These are phyloP conservation scores for Macrosiphum euphorbiae DNA, from an alignment of 2,888 invertebrate species.

Conservation along the genomic window DNA sequence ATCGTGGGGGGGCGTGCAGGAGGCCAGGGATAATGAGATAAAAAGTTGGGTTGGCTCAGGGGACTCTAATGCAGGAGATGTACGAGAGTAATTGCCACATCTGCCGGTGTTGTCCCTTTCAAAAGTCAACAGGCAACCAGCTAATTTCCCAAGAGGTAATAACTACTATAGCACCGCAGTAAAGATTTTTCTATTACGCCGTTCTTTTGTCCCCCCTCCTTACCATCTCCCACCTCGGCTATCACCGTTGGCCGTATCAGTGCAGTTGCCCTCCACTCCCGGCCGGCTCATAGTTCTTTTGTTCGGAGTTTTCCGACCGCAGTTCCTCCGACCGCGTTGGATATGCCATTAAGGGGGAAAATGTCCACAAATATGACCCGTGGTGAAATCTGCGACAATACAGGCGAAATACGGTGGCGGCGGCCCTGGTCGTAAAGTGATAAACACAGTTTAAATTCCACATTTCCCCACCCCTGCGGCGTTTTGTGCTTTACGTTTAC, in stretches of 20 bases:
- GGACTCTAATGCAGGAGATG: constrained; percentile 57
- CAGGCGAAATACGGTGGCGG: background rate
- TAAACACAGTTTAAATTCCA: constrained; percentile 54
- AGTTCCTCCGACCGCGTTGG: constrained; percentile 40
- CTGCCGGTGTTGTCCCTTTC: constrained; percentile 62
- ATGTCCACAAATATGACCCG: constrained; percentile 50
- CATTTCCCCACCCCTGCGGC: background rate
- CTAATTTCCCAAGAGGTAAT: constrained; percentile 65
- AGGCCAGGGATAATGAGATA: constrained; percentile 59
- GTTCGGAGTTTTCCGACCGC: constrained; percentile 50
- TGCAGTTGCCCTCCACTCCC: background rate
- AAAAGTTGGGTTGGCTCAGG: constrained; percentile 58
- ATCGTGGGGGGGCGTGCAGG: background rate
- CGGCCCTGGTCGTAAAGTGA: constrained; percentile 34
- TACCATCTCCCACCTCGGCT: background rate
- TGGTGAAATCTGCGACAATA: constrained; percentile 31
- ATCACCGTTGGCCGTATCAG: background rate
- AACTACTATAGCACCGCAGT: constrained; percentile 46
- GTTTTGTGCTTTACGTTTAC: constrained; percentile 23
- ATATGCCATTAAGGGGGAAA: constrained; percentile 43
- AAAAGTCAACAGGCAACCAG: constrained; percentile 63
- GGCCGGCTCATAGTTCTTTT: constrained; percentile 6
- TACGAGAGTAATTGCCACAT: constrained; percentile 64
- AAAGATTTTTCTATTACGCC: constrained; percentile 64
- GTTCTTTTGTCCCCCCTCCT: constrained; percentile 35